These are phyloP conservation scores for Artemia sinica DNA, from an alignment of 2,888 invertebrate species.

Conservation along the genomic window DNA sequence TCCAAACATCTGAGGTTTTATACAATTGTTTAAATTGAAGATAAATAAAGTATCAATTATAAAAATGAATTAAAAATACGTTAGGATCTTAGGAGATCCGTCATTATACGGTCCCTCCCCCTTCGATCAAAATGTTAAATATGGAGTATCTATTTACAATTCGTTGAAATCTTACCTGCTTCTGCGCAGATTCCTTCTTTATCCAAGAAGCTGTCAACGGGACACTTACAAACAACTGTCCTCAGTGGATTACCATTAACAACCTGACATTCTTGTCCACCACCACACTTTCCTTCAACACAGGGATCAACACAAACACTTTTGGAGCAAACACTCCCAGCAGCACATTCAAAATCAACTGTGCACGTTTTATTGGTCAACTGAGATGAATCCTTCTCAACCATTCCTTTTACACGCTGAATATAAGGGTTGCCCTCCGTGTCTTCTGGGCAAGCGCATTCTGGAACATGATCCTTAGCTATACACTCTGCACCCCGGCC, in stretches of 20 bases:
- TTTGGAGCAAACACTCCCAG: not conserved
- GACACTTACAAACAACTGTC: slow-evolving; percentile 70
- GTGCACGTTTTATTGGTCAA: not conserved
- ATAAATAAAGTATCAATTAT: no score
- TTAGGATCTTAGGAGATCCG: no score
- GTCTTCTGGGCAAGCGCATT: slow-evolving; percentile 56
- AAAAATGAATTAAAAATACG: no score
- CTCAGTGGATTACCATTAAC: slow-evolving; percentile 59
- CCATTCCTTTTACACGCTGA: slow-evolving; percentile 40
- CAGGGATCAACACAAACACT: slow-evolving; percentile 55
- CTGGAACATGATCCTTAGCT: slow-evolving; percentile 54
- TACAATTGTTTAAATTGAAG: no score
- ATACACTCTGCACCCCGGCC: slow-evolving; percentile 57
- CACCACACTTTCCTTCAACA: slow-evolving; percentile 36
- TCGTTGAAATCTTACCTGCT: slow-evolving; percentile 31
- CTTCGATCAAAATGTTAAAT: not conserved
- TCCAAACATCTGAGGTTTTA: no score
- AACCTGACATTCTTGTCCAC: slow-evolving; percentile 57
- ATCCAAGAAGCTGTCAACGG: slow-evolving; percentile 57
- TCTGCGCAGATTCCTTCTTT: slow-evolving; percentile 50
- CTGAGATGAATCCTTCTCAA: slow-evolving; percentile 14
- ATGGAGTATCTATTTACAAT: not conserved
- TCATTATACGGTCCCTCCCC: no score
- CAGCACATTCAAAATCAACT: not conserved
- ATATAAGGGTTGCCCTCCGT: slow-evolving; percentile 60